Evolutionary conservation across 2,113 vertebrate species (phyloP), one percentile per base, ranked within the genome.

Genomic region (Grammomys surdaster): DNA sequence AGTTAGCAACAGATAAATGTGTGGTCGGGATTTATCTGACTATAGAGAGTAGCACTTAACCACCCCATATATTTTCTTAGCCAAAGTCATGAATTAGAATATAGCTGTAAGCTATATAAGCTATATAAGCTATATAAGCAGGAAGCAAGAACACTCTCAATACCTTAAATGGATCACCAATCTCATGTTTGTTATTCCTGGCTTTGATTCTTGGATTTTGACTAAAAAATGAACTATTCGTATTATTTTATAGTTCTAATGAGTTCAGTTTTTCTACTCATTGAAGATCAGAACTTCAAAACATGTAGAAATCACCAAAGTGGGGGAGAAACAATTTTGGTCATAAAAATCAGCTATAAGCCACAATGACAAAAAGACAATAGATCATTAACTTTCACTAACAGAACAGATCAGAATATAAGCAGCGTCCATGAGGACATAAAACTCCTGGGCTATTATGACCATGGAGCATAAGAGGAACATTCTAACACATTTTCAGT

Each of bases 351-450:
- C n/a, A 90, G 40, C 26, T 5, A 31, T 58, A 73, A 60, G 8
- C 56, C 48, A 76, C 81, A 81, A 90, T 70, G 43, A 82, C 36
- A 92, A 58, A 77, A 63, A 78, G 33, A 26, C 20, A 72, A 92
- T 8, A 92, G 58, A 69, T 80, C 48, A 80, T 75, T 12, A 77
- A 69, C 5, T 31, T 33, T 33, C 4, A 75, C 10, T 19, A 67
- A 84, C 88, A 92, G 13, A 58, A 56, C 14, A 84, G 33, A 94
- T 4, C 77, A 88, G 94, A 93, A 85, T 46, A 67, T 2, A 88
- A 43, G 46, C 12, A 81, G 20, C 24, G 60, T 26, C 89, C 11
- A 8, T 56, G 86, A 67, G 56, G 60, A 88, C 20, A 78, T 28
- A 46, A 96, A 94, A 65, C 14, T 80, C 22, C 54, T n/a, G 13